These are phyloP conservation scores for Rousettus leschenaultii DNA, from an alignment of 2,113 vertebrate genomes.

Conservation along the genomic window DNA sequence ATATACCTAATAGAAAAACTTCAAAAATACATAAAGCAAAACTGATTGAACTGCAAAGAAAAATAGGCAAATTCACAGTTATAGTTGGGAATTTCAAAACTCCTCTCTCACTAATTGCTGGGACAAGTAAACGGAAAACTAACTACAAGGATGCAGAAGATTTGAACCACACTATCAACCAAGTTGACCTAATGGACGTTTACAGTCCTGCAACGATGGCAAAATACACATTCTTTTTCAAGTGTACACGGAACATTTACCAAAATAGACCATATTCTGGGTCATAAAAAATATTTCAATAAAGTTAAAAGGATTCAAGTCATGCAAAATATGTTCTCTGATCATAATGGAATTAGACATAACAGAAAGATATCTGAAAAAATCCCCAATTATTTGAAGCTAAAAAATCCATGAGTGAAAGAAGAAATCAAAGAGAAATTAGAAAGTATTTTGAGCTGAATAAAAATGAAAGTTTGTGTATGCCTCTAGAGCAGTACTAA, in stretches of 20 bases:
- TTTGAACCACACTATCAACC: background rate
- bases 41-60: background rate
- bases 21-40: conserved; percentile 6
- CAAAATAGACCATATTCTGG: background rate
- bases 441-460: conserved; percentile 18
- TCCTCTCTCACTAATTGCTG: background rate
- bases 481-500: background rate
- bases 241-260: background rate
- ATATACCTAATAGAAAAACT: background rate
- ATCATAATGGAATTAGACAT: conserved; percentile 34
- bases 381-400: background rate
- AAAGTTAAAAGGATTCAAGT: conserved; percentile 37
- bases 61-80: background rate
- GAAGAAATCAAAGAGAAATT: conserved; percentile 42
- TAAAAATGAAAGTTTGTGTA: conserved; percentile 11
- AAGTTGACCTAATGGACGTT: background rate
- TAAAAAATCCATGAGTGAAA: conserved; percentile 30
- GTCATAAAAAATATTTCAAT: background rate
- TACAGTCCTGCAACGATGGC: background rate
- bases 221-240: background rate
- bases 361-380: conserved; percentile 32
- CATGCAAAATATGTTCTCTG: background rate
- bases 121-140: background rate
- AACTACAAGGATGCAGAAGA: background rate
- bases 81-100: background rate